These are phyloP conservation scores for Halictus ligatus DNA, from an alignment of 2,888 invertebrate genomes.

Conservation along the genomic window DNA sequence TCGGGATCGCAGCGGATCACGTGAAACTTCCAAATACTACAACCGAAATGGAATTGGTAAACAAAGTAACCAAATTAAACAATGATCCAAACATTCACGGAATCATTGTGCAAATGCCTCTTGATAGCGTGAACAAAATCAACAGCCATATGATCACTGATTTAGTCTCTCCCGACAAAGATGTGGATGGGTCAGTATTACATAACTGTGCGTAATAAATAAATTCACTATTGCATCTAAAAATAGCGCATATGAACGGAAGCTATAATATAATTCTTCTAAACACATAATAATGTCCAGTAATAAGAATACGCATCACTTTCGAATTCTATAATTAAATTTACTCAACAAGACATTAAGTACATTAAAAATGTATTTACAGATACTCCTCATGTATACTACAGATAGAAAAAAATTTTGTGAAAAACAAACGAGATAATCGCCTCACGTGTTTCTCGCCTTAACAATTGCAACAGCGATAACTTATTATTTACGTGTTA, in stretches of 20 bases:
- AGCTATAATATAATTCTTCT: neutral
- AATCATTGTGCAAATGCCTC: conserved; percentile 98
- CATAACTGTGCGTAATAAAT: neutral
- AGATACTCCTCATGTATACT: neutral
- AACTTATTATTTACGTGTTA: neutral
- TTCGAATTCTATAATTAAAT: neutral
- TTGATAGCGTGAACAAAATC: conserved; percentile 93
- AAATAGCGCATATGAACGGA: neutral
- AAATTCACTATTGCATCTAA: neutral
- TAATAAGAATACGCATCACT: neutral
- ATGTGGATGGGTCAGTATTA: conserved; percentile 94
- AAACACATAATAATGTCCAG: neutral
- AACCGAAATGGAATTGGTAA: conserved; percentile 92
- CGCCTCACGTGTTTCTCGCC: neutral
- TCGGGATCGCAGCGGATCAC: conserved; percentile 94
- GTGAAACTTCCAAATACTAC: conserved; percentile 91
- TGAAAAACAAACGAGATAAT: neutral
- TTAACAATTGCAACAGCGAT: conserved; percentile 7
- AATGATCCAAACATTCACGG: conserved; percentile 94
- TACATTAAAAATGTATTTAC: neutral
- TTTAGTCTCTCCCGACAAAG: conserved; percentile 94
- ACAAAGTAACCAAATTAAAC: conserved; percentile 91
- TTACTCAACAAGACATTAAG: neutral
- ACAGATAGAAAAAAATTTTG: conserved; percentile 23
- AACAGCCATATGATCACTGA: conserved; percentile 95